A percentile compares a stretch with the other conserved stretches of the same genome.
phyloP scores from a whole-genome alignment of 2,888 invertebrate species.

The Philereme transversata region DNA sequence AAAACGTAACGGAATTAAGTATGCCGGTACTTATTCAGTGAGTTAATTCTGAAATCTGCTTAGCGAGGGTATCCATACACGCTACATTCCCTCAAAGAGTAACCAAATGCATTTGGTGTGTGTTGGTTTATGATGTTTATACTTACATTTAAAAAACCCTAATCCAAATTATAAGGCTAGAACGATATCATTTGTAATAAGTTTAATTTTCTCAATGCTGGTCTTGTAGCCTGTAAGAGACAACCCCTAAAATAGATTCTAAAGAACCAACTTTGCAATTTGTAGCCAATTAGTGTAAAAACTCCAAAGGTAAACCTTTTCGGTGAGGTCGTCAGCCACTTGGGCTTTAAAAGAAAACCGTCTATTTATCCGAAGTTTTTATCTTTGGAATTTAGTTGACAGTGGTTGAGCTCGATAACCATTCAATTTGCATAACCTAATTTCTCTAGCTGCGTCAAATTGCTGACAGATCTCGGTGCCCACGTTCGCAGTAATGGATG shows the following conservation, averaged over 20 bases:
- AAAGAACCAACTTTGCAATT: no score
- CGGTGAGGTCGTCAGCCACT: conserved; percentile 12
- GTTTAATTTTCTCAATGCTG: no score
- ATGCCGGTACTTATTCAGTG: conserved; percentile 19
- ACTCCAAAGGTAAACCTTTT: not conserved
- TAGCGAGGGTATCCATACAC: conserved; percentile 6
- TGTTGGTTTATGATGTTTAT: not conserved
- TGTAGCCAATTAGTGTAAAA: not conserved
- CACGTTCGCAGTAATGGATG: conserved; percentile 58
- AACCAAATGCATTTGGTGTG: not conserved
- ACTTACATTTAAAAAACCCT: no score
- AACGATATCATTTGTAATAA: no score
- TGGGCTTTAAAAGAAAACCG: conserved; percentile 24
- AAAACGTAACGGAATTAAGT: conserved; percentile 25
- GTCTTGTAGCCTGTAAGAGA: no score
- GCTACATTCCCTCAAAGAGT: not conserved
- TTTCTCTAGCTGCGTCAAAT: conserved; percentile 55
- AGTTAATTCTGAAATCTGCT: conserved; percentile 16
- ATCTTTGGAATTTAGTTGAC: conserved; percentile 59
- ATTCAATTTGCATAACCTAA: conserved; percentile 73
- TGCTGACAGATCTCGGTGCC: conserved; percentile 39
- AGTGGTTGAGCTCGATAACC: conserved; percentile 58
- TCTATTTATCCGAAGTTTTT: conserved; percentile 49
- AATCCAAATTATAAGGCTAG: no score
- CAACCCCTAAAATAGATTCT: no score